Percentiles rank a stretch among this genome's conserved stretches.
These are phyloP conservation scores for Trichopria drosophilae DNA, from an alignment of 2,888 invertebrate genomes.

Conservation along the genomic window DNA sequence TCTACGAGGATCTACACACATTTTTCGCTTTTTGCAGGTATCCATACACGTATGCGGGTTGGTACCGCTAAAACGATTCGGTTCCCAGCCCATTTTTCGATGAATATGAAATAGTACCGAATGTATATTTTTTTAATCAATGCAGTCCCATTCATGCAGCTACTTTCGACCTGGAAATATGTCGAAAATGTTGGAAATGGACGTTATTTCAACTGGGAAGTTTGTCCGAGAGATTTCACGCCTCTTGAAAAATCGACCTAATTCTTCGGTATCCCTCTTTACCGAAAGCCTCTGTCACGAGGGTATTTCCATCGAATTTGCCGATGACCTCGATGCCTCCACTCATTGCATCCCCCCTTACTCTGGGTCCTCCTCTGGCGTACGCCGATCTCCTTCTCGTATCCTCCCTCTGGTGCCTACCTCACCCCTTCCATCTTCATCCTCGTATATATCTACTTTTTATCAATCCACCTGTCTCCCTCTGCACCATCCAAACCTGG, in stretches of 20 bases:
- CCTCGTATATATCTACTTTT: too few species aligned
- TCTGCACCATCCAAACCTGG: too few species aligned
- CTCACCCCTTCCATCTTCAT: background rate
- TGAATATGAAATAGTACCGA: too few species aligned
- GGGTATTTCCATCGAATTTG: conserved; percentile 39
- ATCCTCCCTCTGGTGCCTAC: background rate
- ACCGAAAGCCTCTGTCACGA: conserved; percentile 4
- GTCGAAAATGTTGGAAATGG: background rate
- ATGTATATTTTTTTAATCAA: too few species aligned
- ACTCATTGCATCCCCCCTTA: background rate
- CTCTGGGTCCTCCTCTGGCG: conserved; percentile 6
- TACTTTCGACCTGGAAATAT: too few species aligned
- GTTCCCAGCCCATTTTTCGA: too few species aligned
- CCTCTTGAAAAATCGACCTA: conserved; percentile 5
- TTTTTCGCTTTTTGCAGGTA: too few species aligned
- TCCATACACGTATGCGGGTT: too few species aligned
- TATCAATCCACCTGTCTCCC: too few species aligned
- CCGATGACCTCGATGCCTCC: conserved; percentile 32
- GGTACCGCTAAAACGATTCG: too few species aligned
- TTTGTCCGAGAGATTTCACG: conserved; percentile 11
- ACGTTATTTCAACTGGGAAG: conserved; percentile 1
- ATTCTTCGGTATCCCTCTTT: background rate
- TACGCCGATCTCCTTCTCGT: conserved; percentile 7
- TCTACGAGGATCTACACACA: too few species aligned
- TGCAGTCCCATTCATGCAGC: too few species aligned